Base-by-base conservation (phyloP, 2,797 vertebrate genomes). In the Hypotaenidia philippensis region DNA sequence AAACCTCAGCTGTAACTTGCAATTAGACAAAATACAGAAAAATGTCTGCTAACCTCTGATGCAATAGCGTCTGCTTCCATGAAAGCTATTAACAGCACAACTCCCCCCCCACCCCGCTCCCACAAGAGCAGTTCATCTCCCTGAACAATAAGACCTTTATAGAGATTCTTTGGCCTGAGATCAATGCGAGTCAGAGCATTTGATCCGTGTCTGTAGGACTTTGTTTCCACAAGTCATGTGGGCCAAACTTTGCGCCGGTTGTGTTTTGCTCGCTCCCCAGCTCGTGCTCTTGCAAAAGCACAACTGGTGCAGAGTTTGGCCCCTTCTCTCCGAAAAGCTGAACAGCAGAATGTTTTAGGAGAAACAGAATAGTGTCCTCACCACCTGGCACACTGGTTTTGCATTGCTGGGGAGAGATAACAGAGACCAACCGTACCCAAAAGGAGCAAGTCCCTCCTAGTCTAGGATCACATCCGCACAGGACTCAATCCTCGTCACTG, bases 141-240 rank as follows among this genome's bases (percentile, higher is more conserved):
- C 70, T 44, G 77, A 95, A 96, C 95, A 97, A 91, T 96, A 93
- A 86, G 93, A 91, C 90, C 93, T 94, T 96, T 96, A 82, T 94
- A 80, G 70, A 96, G 74, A 90, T 96, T 79, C 85, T 91, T 75
- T 96, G 96, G 96, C 93, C 78, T 89, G 86, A 93, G 83, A 95
- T 94, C 95, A 96, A 71, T 87, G 75, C 45, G n/a, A 94, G 14
- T 68, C 87, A 96, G 77, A 75, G 80, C 83, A 94, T 91, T 93
- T 93, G 91, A 91, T 94, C 87, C 87, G 45, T 88, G 87, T 94
- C 96, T 95, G 85, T 84, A 94, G 86, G 78, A 93, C 94, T 93
- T 90, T 91, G 96, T 97, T 96, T 97, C 94, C 90, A 71, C 79
- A 94, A 97, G 94, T 95, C 96, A 96, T 92, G 86, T 90, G 96